Evolutionary conservation across 2,113 vertebrate species (phyloP).

Genomic region (Lanius collurio): DNA sequence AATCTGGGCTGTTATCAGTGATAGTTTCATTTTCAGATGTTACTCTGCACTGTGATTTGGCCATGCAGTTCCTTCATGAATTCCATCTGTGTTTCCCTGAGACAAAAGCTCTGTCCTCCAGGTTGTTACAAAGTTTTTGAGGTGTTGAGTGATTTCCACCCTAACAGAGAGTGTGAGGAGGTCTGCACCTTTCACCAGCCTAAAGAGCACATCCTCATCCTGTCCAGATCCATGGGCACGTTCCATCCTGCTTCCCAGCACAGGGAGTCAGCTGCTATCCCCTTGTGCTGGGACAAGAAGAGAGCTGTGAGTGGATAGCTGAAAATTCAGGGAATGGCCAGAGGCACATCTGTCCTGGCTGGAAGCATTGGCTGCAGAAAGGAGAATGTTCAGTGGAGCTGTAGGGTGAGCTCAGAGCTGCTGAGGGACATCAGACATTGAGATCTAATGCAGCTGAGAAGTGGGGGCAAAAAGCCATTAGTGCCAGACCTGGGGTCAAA

Average conservation of each 20-base stretch:
- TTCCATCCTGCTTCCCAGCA: background rate
- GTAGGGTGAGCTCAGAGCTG: background rate
- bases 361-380: background rate
- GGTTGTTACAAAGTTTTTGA: background rate
- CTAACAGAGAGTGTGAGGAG: accelerated
- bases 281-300: background rate
- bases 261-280: background rate
- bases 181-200: background rate
- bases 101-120: background rate
- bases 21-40: background rate
- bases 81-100: background rate
- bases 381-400: background rate
- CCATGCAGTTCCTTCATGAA: background rate
- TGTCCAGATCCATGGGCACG: accelerated
- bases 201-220: background rate
- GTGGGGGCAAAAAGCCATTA: background rate
- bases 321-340: background rate
- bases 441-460: background rate
- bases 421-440: background rate
- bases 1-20: background rate
- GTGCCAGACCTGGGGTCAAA: background rate
- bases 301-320: background rate
- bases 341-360: background rate
- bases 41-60: background rate
- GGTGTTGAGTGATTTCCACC: background rate